Evolutionary conservation across 2,888 invertebrate species (phyloP), one percentile per base, ranked within the genome.

Genomic region (Pinctada fucata): DNA sequence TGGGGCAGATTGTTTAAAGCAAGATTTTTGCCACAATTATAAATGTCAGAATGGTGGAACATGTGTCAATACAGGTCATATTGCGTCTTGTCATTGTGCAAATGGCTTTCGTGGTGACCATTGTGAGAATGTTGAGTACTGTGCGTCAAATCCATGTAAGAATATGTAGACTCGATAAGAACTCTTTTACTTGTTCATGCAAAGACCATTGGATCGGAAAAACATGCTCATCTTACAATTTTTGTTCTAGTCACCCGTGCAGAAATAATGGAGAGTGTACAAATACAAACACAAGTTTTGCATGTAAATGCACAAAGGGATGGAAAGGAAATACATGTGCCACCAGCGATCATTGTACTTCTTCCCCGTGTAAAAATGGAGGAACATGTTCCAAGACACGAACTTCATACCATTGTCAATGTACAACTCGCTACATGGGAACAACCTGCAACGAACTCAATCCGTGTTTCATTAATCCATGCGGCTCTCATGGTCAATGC

Each of bases 91-190:
- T n/a, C 52, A 13, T 4, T 78, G 78, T 69, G 50, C 16, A n/a
- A n/a, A 45, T 51, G 78, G 69, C 2, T 78, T 45, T 51, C 51
- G 69, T 6, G 73, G 78, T 16, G 51, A 63, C 1, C 16, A 67
- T 6, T 78, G 78, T 66, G 67, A 78, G 5, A 67, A 63, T n/a
- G n/a, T 67, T 5, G 47, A 78, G 47, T 63, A 75, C 50, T 78
- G 78, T 47, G n/a, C 64, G n/a, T 52, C 64, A 1, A 3, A 47
- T 5, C 74, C 74, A 6, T 78, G 78, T 58, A 31, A 10, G 5
- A 65, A 70, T 66, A 50, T 78, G 78, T 71, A 70, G 5, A 3
- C 74, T 70, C 58, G 49, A 50, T 3, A 8, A 50, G 8, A 71
- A 58, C 13, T 45, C 31, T n/a, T 69, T 69, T 10, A 49, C 4